Conservation (phyloP, 2,888 invertebrate species). For the Apodemia zela region DNA sequence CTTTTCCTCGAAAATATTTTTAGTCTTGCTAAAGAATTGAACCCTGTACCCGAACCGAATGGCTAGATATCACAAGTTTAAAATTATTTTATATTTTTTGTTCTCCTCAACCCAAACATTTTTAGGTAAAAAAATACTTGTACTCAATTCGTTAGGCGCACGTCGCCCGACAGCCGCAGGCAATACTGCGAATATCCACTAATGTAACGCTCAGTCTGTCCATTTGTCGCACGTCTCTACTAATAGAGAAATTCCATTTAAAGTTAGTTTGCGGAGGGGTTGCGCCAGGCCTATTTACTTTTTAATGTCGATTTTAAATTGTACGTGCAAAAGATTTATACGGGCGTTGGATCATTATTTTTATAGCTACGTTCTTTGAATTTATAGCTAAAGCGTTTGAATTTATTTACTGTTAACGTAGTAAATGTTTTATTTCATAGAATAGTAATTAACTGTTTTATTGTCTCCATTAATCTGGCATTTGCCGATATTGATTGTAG, state of each 20-base stretch:
- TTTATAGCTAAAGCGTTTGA: slow-evolving; percentile 31
- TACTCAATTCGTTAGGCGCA: slow-evolving; percentile 38
- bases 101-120: slow-evolving; percentile 21
- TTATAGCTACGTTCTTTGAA: slow-evolving; percentile 42
- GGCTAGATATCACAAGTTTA: no score
- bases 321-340: slow-evolving; percentile 32
- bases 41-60: no score
- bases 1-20: no score
- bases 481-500: background rate
- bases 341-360: slow-evolving; percentile 33
- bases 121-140: slow-evolving; percentile 20
- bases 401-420: slow-evolving; percentile 32
- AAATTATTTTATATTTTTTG: slow-evolving; percentile 11
- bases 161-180: slow-evolving; percentile 46
- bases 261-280: slow-evolving; percentile 41
- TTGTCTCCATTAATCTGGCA: background rate
- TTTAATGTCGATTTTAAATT: slow-evolving; percentile 34
- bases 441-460: slow-evolving; percentile 3
- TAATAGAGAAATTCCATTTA: slow-evolving; percentile 59
- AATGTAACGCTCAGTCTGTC: slow-evolving; percentile 54
- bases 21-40: no score
- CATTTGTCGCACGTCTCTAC: slow-evolving; percentile 54
- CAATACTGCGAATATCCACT: slow-evolving; percentile 47
- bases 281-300: slow-evolving; percentile 31
- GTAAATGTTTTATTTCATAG: slow-evolving; percentile 27